Conservation (phyloP, 2,888 invertebrate genomes). For the Leptopilina myrica region DNA sequence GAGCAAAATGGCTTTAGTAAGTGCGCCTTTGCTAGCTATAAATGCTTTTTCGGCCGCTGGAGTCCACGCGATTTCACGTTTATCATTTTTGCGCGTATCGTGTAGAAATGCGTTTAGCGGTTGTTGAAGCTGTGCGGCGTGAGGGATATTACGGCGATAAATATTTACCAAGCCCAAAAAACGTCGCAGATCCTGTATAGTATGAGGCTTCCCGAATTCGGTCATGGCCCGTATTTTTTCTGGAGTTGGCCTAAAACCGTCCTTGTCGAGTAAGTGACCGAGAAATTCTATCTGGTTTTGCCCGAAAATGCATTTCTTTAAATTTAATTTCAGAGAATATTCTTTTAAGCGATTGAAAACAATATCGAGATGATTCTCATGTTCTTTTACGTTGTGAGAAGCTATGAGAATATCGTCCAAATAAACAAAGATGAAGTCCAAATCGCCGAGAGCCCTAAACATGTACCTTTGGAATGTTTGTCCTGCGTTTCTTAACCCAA, state of each 20-base stretch:
- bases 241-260: slow-evolving; percentile 66
- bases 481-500: slow-evolving; percentile 60
- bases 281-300: slow-evolving; percentile 60
- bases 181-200: slow-evolving; percentile 62
- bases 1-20: slow-evolving; percentile 50
- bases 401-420: slow-evolving; percentile 55
- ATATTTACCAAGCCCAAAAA: slow-evolving; percentile 73
- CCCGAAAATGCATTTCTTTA: slow-evolving; percentile 66
- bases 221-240: slow-evolving; percentile 65
- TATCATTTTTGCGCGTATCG: background rate
- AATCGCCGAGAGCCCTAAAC: slow-evolving; percentile 52
- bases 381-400: slow-evolving; percentile 49
- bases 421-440: slow-evolving; percentile 52
- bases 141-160: slow-evolving; percentile 68
- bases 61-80: slow-evolving; percentile 46
- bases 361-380: slow-evolving; percentile 45
- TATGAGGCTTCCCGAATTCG: slow-evolving; percentile 61
- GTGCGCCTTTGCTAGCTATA: slow-evolving; percentile 40
- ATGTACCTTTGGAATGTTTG: slow-evolving; percentile 48
- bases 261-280: slow-evolving; percentile 58
- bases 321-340: slow-evolving; percentile 53
- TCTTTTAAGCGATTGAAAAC: slow-evolving; percentile 51
- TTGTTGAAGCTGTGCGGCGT: slow-evolving; percentile 67
- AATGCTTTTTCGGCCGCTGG: slow-evolving; percentile 47
- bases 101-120: slow-evolving; percentile 63